Base-by-base conservation (phyloP, 2,888 invertebrate species). In the Panorpa germanica region DNA sequence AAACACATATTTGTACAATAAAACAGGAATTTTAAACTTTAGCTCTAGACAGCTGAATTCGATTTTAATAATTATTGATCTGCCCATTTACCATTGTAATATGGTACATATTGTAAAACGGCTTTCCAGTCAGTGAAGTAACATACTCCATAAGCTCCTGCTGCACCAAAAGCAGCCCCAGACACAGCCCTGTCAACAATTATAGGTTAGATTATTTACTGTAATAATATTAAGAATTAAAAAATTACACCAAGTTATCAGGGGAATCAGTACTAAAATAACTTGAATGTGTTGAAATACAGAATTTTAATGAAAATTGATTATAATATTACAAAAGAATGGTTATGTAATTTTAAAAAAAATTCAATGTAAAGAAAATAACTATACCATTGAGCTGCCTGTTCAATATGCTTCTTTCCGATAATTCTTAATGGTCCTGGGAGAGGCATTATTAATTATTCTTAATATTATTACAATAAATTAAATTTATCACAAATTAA, bases 81-180 rank as follows among this genome's bases (percentile, higher is more conserved):
- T n/a, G n/a, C n/a, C n/a, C n/a, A 83, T 53, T 82, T 81, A 37
- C 70, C 65, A 41, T 65, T 63, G 52, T 82, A 82, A 53, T 64
- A 75, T 13, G 85, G 85, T 38, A 85, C 52, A 49, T 72, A 69
- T 40, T 70, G 61, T 28, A 73, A 59, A 37, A 83, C 55, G 28
- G 65, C 47, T 52, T 68, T 75, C 83, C 83, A 85, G 47, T 85
- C 83, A 0, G 80, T 80, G 40, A 73, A 61, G 51, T 78, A 85
- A 3, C 72, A 52, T 7, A 76, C 39, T 2, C 55, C 59, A 14
- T 65, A 44, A 34, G 65, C 61, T n/a, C 62, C 70, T 1, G 70
- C 59, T 19, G 64, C 63, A 25, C 82, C 81, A 46, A 70, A 85
- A 1, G 59, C 58, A 1, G 53, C 45, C 11, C 61, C 63, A 5